Conservation (phyloP, 2,113 vertebrate species). For the Paralichthys olivaceus region DNA sequence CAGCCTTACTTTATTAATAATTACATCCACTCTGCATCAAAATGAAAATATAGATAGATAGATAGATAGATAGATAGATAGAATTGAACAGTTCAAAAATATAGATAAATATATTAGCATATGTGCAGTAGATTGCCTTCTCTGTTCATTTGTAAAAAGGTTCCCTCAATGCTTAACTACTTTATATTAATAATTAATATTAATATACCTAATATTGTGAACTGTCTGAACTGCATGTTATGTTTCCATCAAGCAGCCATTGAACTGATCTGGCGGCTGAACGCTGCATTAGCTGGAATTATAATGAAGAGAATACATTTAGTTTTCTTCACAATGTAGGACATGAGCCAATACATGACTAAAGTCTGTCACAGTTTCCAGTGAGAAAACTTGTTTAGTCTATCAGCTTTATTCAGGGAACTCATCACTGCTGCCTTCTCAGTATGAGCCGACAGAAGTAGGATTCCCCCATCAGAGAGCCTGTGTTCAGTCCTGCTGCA, state of each 20-base stretch:
- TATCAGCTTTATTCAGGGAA: slow-evolving; percentile 19
- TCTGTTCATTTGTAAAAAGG: background rate
- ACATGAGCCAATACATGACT: slow-evolving; percentile 51
- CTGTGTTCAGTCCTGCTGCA: slow-evolving; percentile 3
- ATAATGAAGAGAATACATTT: slow-evolving; percentile 40
- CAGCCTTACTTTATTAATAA: background rate
- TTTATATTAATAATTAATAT: too few species aligned
- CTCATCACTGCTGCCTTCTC: slow-evolving; percentile 15
- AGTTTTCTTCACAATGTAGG: slow-evolving; percentile 28
- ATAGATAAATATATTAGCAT: background rate
- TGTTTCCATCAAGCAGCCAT: slow-evolving; percentile 37
- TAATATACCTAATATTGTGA: slow-evolving; percentile 3
- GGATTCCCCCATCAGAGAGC: slow-evolving; percentile 38
- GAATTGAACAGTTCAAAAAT: slow-evolving; percentile 1
- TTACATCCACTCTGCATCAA: background rate
- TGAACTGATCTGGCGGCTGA: slow-evolving; percentile 33
- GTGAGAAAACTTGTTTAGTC: slow-evolving; percentile 31
- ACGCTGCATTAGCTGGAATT: slow-evolving; percentile 9
- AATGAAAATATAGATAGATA: background rate
- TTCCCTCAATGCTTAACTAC: background rate
- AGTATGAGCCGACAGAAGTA: slow-evolving; percentile 16
- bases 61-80: too few species aligned
- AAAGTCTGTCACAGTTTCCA: slow-evolving; percentile 31
- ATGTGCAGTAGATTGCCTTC: background rate
- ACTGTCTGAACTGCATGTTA: slow-evolving; percentile 19